Base-by-base conservation (phyloP, 2,797 vertebrate species). In the Labroides dimidiatus region DNA sequence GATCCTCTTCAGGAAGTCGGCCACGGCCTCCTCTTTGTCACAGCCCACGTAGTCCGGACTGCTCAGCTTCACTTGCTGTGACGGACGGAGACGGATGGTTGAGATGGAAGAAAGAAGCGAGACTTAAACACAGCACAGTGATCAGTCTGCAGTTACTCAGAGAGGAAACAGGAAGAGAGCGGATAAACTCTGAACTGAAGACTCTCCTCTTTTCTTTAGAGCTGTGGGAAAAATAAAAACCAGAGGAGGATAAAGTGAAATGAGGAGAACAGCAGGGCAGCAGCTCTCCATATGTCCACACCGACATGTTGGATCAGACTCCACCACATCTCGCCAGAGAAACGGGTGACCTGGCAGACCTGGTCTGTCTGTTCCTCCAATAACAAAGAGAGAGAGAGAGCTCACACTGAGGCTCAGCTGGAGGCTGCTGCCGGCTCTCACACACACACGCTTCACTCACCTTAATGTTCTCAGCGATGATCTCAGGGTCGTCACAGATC, bases 11-110 rank as follows among this genome's bases (percentile, higher is more conserved):
- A 96, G 88, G 81, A 98, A 98, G 56, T 98, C 96, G 1, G 92
- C 86, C 62, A 96, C 93, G 0, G 94, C 96, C 61, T 96, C 95
- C 6, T 97, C 96, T 83, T 94, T 92, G 69, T 95, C 94, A 39
- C 95, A 95, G 92, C 90, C 93, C 2, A 73, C 64, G 24, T 98
- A 98, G 84, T 98, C 96, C 0, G 96, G 96, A 69, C 96, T 96
- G 78, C 94, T 95, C 51, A 98, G 93, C 91, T 98, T 98, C 64
- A 98, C 96, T 94, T 98, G 95, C 96, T 98, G 62, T 51, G n/a
- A n/a, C n/a, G n/a, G n/a, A n/a, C n/a, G n/a, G n/a, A n/a, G n/a
- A n/a, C n/a, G n/a, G n/a, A n/a, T n/a, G n/a, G n/a, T n/a, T n/a
- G n/a, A n/a, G n/a, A n/a, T n/a, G 24, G 24, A 27, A 27, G 24